phyloP scores from a whole-genome alignment of 2,888 invertebrate genomes.

The Folsomia manolachei region DNA sequence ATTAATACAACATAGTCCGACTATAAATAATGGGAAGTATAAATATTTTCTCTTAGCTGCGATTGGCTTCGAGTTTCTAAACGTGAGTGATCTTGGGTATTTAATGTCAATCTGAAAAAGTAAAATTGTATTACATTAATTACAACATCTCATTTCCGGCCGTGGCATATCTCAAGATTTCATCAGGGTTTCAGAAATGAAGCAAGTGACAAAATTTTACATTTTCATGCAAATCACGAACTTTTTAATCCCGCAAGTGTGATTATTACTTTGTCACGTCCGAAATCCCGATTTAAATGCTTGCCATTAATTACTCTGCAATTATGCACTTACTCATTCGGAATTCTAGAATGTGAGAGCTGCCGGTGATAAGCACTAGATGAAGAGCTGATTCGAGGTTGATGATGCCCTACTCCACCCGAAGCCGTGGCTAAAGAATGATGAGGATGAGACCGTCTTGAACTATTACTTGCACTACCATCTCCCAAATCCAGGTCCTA shows the following conservation, averaged over 20 bases:
- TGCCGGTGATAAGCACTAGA: slow-evolving; percentile 17
- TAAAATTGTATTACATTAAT: background rate
- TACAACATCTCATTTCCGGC: background rate
- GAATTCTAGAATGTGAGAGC: slow-evolving; percentile 13
- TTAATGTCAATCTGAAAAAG: slow-evolving; percentile 2
- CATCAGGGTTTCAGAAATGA: too few relatives aligned
- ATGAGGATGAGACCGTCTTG: background rate
- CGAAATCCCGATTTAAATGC: too few relatives aligned
- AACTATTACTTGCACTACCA: slow-evolving; percentile 9
- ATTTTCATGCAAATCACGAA: too few relatives aligned
- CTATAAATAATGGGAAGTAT: slow-evolving; percentile 22
- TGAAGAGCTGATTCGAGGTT: background rate
- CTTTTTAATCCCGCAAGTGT: too few relatives aligned
- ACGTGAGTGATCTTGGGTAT: slow-evolving; percentile 7
- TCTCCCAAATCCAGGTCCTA: slow-evolving; percentile 31
- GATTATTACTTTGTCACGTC: too few relatives aligned
- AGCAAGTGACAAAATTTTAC: too few relatives aligned
- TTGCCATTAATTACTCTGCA: too few relatives aligned
- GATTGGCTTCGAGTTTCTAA: slow-evolving; percentile 15
- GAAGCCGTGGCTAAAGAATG: background rate
- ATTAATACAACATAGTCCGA: background rate
- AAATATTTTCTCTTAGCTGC: slow-evolving; percentile 18
- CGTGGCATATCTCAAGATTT: too few relatives aligned
- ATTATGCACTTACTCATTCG: slow-evolving; percentile 15
- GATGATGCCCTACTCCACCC: background rate